Base-by-base conservation (phyloP, 37 sponge, comb jelly and placozoan genomes). In the Spongia lamella region DNA sequence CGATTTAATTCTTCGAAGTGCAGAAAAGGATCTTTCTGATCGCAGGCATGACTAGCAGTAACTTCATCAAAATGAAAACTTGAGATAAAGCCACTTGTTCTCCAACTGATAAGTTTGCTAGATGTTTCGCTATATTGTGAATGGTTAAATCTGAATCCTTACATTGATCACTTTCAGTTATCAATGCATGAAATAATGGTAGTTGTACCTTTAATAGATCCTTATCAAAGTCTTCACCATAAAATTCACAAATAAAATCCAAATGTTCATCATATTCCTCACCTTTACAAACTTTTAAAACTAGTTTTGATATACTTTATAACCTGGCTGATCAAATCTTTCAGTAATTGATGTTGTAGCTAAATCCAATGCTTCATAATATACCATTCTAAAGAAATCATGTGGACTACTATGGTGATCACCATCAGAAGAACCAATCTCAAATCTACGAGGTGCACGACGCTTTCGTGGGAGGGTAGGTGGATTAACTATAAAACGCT, bases 11-110 rank as follows among this genome's bases (percentile, higher is more conserved):
- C 58, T 25, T 25, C 58, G 67, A 39, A 82, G 66, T 31, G 83
- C 75, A 73, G 50, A 58, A 32, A 74, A 82, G n/a, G 76, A 65
- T 38, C 68, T 2, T 56, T 82, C 83, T 3, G 65, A 76, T 82
- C 14, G 83, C 68, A n/a, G 67, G 83, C 56, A 82, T 34, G 16
- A 75, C 50, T 51, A 82, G 37, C 53, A 82, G 54, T 32, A 82
- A 59, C 66, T 75, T 65, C 54, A 82, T 54, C 58, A 82, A 61
- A 32, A 24, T 1, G 67, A 65, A 74, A 14, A 82, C 83, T 61
- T 31, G n/a, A n/a, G n/a, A n/a, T n/a, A n/a, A n/a, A n/a, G n/a
- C n/a, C n/a, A n/a, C n/a, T n/a, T n/a, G n/a, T n/a, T n/a, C n/a
- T n/a, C n/a, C n/a, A n/a, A n/a, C n/a, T n/a, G n/a, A n/a, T n/a